Percentiles rank a stretch among this genome's conserved stretches.
Conservation (phyloP, 2,113 vertebrate genomes). For the Naja naja region DNA sequence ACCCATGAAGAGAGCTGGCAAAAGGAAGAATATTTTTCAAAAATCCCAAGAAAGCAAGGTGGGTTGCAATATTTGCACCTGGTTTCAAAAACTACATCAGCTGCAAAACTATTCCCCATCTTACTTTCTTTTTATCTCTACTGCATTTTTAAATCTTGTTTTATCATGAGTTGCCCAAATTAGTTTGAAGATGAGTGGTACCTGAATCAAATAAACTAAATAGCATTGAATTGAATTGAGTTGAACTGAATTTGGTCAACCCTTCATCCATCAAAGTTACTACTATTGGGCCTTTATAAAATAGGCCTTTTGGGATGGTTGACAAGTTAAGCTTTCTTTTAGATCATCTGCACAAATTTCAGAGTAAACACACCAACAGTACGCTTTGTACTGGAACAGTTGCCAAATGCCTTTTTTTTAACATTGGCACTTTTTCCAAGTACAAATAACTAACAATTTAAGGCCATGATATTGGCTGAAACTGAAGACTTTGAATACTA, state of each 20-base stretch:
- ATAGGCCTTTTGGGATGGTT: not conserved
- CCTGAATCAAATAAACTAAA: not conserved
- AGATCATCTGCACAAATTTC: not conserved
- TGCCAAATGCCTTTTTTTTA: slow-evolving; percentile 42
- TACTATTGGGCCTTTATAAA: not conserved
- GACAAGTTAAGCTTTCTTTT: slow-evolving; percentile 5
- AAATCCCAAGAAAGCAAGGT: too few relatives aligned
- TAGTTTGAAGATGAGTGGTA: not conserved
- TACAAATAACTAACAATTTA: slow-evolving; percentile 52
- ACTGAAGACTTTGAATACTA: slow-evolving; percentile 22
- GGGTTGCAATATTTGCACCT: not conserved
- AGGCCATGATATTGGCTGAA: slow-evolving; percentile 25
- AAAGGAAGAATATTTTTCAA: not conserved
- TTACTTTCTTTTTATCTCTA: not conserved
- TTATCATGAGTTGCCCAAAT: not conserved
- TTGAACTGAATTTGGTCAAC: not conserved
- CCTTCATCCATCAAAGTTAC: not conserved
- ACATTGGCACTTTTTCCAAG: slow-evolving; percentile 36
- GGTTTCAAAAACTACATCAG: not conserved
- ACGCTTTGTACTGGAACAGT: slow-evolving; percentile 9
- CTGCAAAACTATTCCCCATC: not conserved
- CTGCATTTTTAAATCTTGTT: not conserved
- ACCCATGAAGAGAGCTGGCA: not conserved
- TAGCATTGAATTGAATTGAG: not conserved
- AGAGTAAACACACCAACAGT: slow-evolving; percentile 33